Evolutionary conservation across 2,113 vertebrate species (phyloP), one percentile per base, ranked within the genome.

Genomic region (Sturnus vulgaris): DNA sequence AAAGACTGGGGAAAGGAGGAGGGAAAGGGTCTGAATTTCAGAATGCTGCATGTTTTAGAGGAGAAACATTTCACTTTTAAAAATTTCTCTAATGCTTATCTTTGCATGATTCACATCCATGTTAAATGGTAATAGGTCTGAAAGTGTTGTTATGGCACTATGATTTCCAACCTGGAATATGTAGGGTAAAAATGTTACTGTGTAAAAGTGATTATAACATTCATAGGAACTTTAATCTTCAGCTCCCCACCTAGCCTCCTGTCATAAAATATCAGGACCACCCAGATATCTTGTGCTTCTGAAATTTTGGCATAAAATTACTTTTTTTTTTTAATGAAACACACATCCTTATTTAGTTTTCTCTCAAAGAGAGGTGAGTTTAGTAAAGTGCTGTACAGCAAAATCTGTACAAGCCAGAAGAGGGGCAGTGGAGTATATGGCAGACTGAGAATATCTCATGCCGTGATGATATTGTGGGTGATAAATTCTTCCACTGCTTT

Each of bases 341-440:
- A 33, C 18, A 25, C 4, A 31, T n/a, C 24, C 2, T 70, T 73
- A 49, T 49, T 53, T 49, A 11, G 5, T 60, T 82, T 85, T 70
- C 37, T 86, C 11, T 19, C 20, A 15, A 52, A 65, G 22, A 59
- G 4, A 23, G 4, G 14, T 59, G n/a, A 71, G 19, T 65, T 68
- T 66, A 37, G 4, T 18, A 17, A 44, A 56, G 11, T 27, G 5
- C 2, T 82, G 0, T 27, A 30, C 0, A 1, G 10, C 20, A 87
- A 75, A 82, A 65, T 4, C 9, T 63, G 3, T 63, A 18, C 10
- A 53, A 75, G 18, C 40, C 4, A 17, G 11, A 60, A 66, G 23
- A 68, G 22, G 10, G 70, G 7, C 22, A 46, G 28, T 61, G 8
- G 23, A 30, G 2, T 55, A 28, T 15, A 15, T 39, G 25, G 18